A percentile compares a stretch with the other conserved stretches of the same genome.
Evolutionary conservation across 2,113 vertebrate species (phyloP).

Genomic region (Astur gentilis): DNA sequence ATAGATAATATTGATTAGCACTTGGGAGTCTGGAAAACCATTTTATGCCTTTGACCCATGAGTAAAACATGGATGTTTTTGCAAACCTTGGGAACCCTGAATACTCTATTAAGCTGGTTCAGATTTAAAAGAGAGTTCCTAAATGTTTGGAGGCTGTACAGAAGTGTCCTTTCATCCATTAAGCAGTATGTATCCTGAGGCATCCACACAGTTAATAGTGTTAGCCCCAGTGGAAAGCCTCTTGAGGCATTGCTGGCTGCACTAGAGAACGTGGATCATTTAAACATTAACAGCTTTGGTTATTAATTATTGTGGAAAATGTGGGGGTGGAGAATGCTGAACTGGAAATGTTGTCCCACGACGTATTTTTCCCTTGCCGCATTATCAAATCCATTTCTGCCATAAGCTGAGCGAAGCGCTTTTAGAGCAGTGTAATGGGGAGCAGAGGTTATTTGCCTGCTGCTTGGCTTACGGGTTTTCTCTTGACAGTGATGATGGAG

Average conservation of each 20-base stretch:
- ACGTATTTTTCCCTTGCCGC: not conserved
- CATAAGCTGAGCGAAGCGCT: not conserved
- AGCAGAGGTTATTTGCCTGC: not conserved
- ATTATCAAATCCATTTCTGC: not conserved
- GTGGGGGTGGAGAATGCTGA: not conserved
- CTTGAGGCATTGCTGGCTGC: not conserved
- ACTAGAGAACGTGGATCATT: not conserved
- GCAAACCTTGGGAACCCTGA: not conserved
- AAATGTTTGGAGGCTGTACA: not conserved
- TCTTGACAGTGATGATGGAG: not conserved
- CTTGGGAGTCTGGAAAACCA: not conserved
- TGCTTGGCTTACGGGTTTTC: not conserved
- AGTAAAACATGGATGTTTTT: not conserved
- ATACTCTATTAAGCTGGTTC: not conserved
- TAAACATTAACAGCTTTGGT: constrained; percentile 43
- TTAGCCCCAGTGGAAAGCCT: not conserved
- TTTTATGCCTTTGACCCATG: not conserved
- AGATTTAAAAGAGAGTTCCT: not conserved
- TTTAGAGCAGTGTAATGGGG: not conserved
- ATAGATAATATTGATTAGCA: not conserved
- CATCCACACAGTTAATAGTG: not conserved
- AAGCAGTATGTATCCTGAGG: not conserved
- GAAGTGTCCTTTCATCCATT: not conserved
- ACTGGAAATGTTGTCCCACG: not conserved
- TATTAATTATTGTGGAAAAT: constrained; percentile 48